Base-by-base conservation (phyloP, 2,888 invertebrate genomes). In the Abscondita cerata region DNA sequence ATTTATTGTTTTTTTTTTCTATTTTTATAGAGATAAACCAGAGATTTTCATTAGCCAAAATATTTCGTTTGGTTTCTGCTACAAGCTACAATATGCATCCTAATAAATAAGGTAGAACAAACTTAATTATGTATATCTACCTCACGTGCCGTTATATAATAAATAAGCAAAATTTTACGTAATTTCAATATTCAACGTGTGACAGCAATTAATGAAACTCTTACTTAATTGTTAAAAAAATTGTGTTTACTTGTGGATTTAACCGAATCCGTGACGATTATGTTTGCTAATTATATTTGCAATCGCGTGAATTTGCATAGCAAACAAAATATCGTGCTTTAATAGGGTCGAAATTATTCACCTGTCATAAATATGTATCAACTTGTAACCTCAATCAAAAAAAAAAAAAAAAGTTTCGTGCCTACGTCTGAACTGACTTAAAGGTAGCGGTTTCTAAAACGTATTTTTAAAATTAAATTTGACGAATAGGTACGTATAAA, bases 261-360 rank as follows among this genome's bases (percentile, higher is more conserved):
- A 19, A 44, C 19, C n/a, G 41, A 51, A 20, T 41, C n/a, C 31
- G 52, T 52, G 52, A 12, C 20, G 25, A 52, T 25, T 31, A 38
- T 40, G 38, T 52, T 40, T 41, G 52, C 31, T 41, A 41, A 41
- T 52, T 52, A 52, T 54, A 46, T 54, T 34, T 36, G 46, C 44
- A 13, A 33, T 44, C 25, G 9, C 44, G 41, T 33, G 54, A 46
- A 54, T 54, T 54, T 54, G 18, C 34, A 54, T 44, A 46, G 46
- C 46, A 54, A 44, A 54, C 46, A 54, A 34, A 34, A 46, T 46
- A 36, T 46, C 54, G 54, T 54, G 54, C 54, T 18, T 3, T 46
- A 46, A 54, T 34, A 19, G 46, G 18, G 16, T 16, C 33, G 12
- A 54, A 33, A 54, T 54, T 54, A 54, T 54, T 54, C 46, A 54